Base-by-base conservation (phyloP, 2,113 vertebrate genomes). In the Diphyllodes magnificus region DNA sequence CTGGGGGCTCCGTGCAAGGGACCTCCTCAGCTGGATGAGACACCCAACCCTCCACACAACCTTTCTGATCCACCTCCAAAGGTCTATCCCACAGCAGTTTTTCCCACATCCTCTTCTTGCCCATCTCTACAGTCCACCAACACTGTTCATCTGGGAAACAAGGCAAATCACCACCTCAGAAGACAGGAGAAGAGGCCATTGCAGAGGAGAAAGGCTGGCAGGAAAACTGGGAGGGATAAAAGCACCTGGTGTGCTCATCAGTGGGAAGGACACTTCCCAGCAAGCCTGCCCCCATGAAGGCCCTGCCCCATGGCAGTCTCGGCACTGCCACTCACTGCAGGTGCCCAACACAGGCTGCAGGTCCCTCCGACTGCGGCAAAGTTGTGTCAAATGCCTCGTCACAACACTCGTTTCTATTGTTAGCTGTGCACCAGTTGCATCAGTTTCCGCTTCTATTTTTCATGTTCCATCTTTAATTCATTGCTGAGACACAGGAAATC, bases 351-450 rank as follows among this genome's bases (percentile, higher is more conserved):
- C 54, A 7, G 40, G 10, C 9, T 1, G 15, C 0, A 1, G 64
- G 15, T 9, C 33, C 61, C 83, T 56, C 53, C 2, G 2, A 15
- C 49, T 23, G 54, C 1, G 1, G 31, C 37, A 57, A 14, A 54
- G 11, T 8, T 30, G 1, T 3, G 3, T 1, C 33, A 54, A 15
- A 54, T 18, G 53, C 27, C 31, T 11, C 15, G 0, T 3, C 25
- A n/a, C 33, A 37, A 16, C 60, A 16, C 25, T 5, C 6, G 0
- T 4, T 79, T 30, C 65, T 61, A 1, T 3, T 23, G 37, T 25
- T 30, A 47, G 39, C 1, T 25, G 47, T 21, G 42, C 6, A 42
- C 28, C 72, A 30, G 25, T 17, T n/a, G 49, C 47, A 86, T 9
- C 47, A 9, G 39, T 7, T 82, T n/a, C 69, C 47, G 13, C 14